Conservation (phyloP, 2,888 invertebrate species). For the Aricia artaxerxes region DNA sequence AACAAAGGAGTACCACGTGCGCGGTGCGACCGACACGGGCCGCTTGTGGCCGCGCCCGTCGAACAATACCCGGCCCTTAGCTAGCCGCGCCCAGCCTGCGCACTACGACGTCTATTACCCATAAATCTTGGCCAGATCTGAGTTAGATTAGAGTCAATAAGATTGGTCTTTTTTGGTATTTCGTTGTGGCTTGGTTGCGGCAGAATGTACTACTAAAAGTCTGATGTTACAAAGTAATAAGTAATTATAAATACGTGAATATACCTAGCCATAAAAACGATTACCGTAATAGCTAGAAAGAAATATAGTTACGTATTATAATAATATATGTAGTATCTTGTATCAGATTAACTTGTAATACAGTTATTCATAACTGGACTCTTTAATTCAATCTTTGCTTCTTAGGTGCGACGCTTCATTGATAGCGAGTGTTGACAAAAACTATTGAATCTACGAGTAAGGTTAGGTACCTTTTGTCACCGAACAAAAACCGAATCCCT, state of each 20-base stretch:
- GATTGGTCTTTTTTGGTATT: constrained; percentile 21
- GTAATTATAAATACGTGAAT: not conserved
- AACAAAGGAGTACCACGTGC: constrained; percentile 45
- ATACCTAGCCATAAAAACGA: not conserved
- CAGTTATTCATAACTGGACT: constrained; percentile 38
- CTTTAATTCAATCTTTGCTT: constrained; percentile 33
- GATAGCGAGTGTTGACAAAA: constrained; percentile 30
- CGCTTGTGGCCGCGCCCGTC: constrained; percentile 62
- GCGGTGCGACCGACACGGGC: constrained; percentile 55
- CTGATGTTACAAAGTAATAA: not conserved
- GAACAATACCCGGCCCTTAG: constrained; percentile 57
- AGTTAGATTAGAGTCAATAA: constrained; percentile 6
- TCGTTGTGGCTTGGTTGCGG: constrained; percentile 4
- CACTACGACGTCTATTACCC: not conserved
- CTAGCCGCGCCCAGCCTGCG: constrained; percentile 44
- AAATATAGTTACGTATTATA: not conserved
- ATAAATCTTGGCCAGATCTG: constrained; percentile 24
- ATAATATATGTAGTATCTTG: not conserved
- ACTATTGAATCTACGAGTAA: constrained; percentile 63
- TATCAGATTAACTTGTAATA: not conserved
- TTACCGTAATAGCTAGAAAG: not conserved
- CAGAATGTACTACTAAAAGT: too few relatives aligned
- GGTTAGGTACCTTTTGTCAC: constrained; percentile 62
- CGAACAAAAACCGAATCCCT: constrained; percentile 66
- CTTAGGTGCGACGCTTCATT: not conserved